Evolutionary conservation across 1,140 invertebrate genomes (phyloP).

Genomic region (Steinernema khuongi): DNA sequence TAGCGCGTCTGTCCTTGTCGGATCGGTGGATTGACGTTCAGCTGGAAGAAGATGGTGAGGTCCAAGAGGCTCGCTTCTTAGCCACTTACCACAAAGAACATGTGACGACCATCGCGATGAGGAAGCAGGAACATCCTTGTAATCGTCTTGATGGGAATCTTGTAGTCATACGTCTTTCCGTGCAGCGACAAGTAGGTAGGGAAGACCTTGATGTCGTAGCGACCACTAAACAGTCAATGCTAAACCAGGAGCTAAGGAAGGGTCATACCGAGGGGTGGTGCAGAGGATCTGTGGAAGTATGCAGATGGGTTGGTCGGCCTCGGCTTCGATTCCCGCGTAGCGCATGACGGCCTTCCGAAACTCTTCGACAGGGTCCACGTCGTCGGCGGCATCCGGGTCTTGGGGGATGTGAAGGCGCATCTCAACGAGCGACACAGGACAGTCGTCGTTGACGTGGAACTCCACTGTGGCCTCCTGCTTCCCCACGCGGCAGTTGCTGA

Average conservation of each 20-base stretch:
- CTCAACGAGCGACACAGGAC: conserved; percentile 88
- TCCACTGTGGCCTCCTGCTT: conserved; percentile 98
- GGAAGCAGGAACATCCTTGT: conserved; percentile 86
- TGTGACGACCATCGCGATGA: conserved; percentile 93
- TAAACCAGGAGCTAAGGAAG: not conserved
- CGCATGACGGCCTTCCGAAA: conserved; percentile 88
- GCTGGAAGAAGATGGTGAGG: conserved; percentile 60
- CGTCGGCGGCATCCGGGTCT: conserved; percentile 63
- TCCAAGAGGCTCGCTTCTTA: conserved; percentile 23
- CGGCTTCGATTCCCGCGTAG: conserved; percentile 93
- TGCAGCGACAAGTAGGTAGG: conserved; percentile 95
- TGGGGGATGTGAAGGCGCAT: conserved; percentile 96
- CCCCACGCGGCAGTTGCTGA: conserved; percentile 88
- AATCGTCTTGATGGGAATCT: conserved; percentile 93
- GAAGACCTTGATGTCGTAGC: conserved; percentile 98
- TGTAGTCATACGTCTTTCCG: conserved; percentile 99
- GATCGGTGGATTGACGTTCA: conserved; percentile 93
- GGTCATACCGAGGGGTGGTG: conserved; percentile 80
- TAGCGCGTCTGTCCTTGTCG: conserved; percentile 95
- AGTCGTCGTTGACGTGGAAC: conserved; percentile 98
- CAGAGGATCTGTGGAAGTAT: conserved; percentile 94
- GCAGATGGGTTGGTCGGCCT: conserved; percentile 92
- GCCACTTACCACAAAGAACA: conserved; percentile 83
- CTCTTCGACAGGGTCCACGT: conserved; percentile 77
- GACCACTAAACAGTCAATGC: conserved; percentile 70